These are phyloP conservation scores for Selene dorsalis DNA, from an alignment of 2,797 vertebrate genomes.

Conservation along the genomic window DNA sequence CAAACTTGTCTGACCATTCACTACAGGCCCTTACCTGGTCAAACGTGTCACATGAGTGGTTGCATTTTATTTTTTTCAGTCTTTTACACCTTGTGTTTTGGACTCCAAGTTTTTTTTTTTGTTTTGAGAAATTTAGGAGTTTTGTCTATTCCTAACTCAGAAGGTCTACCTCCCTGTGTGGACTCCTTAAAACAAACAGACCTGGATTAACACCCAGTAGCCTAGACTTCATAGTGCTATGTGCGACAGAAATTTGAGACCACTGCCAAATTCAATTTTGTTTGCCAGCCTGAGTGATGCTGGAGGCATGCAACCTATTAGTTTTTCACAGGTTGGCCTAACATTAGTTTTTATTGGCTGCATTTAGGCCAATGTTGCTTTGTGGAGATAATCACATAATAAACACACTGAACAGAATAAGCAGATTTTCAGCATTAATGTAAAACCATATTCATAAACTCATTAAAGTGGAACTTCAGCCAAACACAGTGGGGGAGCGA, in stretches of 20 bases:
- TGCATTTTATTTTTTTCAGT: conserved; percentile 18
- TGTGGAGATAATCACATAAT: conserved; percentile 52
- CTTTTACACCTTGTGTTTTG: not conserved
- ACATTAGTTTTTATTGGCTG: conserved; percentile 39
- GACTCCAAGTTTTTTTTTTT: conserved; percentile 15
- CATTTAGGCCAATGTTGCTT: conserved; percentile 33
- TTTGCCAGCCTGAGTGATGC: conserved; percentile 52
- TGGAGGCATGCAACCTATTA: conserved; percentile 51
- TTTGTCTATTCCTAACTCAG: conserved; percentile 1
- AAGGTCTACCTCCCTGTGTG: conserved; percentile 23
- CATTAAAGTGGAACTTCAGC: conserved; percentile 15
- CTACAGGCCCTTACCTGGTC: conserved; percentile 15
- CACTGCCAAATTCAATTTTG: conserved; percentile 35
- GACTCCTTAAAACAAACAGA: conserved; percentile 33
- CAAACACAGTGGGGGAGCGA: not conserved
- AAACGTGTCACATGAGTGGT: not conserved
- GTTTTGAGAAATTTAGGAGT: conserved; percentile 25
- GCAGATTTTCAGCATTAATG: conserved; percentile 37
- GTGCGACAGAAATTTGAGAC: conserved; percentile 34
- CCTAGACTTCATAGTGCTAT: conserved; percentile 35
- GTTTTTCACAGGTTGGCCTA: conserved; percentile 46
- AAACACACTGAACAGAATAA: conserved; percentile 46
- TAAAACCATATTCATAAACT: conserved; percentile 38
- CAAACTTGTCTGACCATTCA: conserved; percentile 12
- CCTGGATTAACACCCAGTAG: conserved; percentile 36